Conservation (phyloP, 2,797 vertebrate species). For the Coregonus suidteri region DNA sequence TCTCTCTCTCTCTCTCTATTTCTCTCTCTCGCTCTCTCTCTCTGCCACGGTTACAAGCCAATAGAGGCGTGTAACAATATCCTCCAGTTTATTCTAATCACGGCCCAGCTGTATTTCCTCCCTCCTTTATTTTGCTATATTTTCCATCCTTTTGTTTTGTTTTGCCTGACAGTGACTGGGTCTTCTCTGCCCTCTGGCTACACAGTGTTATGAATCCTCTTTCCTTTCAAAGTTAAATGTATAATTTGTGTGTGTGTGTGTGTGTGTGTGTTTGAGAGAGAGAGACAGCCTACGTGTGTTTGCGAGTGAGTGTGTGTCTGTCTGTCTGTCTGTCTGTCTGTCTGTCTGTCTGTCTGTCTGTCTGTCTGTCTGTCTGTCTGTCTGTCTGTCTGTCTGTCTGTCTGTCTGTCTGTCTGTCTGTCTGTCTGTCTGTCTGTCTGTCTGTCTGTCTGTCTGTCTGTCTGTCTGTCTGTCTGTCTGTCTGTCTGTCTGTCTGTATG, state of each 20-base stretch:
- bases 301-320: not conserved
- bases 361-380: no score
- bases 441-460: no score
- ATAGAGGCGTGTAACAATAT: not conserved
- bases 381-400: no score
- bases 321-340: no score
- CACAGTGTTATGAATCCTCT: slow-evolving; percentile 72
- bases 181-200: slow-evolving; percentile 51
- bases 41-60: not conserved
- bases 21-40: not conserved
- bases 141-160: slow-evolving; percentile 66
- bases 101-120: slow-evolving; percentile 70
- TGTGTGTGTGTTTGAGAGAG: slow-evolving; percentile 23
- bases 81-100: slow-evolving; percentile 79
- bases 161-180: not conserved
- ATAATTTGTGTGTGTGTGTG: slow-evolving; percentile 45
- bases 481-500: no score
- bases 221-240: slow-evolving; percentile 76
- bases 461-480: no score
- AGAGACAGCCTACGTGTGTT: slow-evolving; percentile 4
- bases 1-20: not conserved
- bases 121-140: slow-evolving; percentile 70
- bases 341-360: no score
- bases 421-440: no score
- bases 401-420: no score